phyloP scores from a whole-genome alignment of 2,113 vertebrate genomes.

The Microtus pennsylvanicus region DNA sequence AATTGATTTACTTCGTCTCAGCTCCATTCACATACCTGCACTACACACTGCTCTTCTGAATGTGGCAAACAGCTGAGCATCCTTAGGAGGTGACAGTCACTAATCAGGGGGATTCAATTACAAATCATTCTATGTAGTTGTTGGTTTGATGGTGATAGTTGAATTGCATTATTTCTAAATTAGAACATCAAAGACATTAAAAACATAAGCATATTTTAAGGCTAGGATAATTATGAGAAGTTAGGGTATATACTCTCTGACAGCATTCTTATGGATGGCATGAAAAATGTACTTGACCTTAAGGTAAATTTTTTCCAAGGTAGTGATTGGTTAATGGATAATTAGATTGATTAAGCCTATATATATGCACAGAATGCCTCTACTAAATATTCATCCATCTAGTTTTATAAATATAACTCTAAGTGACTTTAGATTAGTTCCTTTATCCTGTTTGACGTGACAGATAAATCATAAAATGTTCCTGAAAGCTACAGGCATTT shows the following conservation, averaged over 20 bases:
- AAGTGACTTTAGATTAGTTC: constrained; percentile 24
- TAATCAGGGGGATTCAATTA: neutral
- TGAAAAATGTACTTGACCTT: constrained; percentile 48
- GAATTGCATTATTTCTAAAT: neutral
- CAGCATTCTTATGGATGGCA: neutral
- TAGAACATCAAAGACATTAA: constrained; percentile 4
- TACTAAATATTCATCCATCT: neutral
- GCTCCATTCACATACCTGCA: neutral
- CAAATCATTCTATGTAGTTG: neutral
- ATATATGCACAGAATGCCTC: neutral
- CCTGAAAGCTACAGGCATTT: neutral
- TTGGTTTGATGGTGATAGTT: neutral
- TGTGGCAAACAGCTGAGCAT: neutral
- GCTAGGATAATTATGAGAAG: constrained; percentile 10
- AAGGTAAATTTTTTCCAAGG: constrained; percentile 52
- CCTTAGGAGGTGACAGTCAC: neutral
- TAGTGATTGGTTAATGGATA: constrained; percentile 7
- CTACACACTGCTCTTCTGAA: fast-evolving
- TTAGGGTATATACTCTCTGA: neutral
- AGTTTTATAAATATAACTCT: constrained; percentile 58
- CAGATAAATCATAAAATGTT: constrained; percentile 58
- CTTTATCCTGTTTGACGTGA: constrained; percentile 27
- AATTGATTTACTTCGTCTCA: too few species aligned
- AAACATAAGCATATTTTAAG: constrained; percentile 17
- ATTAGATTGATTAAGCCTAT: neutral